These are phyloP conservation scores for Micrastur ruficollis DNA, from an alignment of 2,797 vertebrate species.

Conservation along the genomic window DNA sequence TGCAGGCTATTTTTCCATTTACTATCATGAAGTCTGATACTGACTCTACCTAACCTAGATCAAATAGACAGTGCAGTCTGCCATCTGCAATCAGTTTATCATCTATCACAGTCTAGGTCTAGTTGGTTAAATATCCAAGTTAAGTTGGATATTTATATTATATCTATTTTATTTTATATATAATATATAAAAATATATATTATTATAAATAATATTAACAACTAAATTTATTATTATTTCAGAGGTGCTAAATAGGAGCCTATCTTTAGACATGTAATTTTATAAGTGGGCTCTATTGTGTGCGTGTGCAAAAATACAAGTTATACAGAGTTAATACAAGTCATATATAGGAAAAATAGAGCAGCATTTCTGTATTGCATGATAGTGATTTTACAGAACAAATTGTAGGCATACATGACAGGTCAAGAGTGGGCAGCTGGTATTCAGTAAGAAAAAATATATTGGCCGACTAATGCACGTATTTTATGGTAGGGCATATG, in stretches of 20 bases:
- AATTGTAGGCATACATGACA: neutral
- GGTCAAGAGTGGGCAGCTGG: neutral
- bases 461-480: neutral
- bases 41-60: neutral
- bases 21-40: neutral
- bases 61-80: neutral
- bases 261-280: neutral
- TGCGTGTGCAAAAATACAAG: neutral
- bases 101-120: neutral
- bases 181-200: too few species aligned
- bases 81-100: neutral
- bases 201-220: too few species aligned
- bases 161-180: too few species aligned
- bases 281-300: neutral
- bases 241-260: neutral
- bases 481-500: neutral
- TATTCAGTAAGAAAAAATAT: neutral
- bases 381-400: neutral
- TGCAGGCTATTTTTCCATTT: neutral
- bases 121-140: neutral
- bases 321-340: neutral
- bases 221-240: too few species aligned
- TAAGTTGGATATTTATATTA: neutral
- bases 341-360: neutral
- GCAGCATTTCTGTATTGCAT: neutral